phyloP scores from a whole-genome alignment of 2,113 vertebrate species.

The Elaphurus davidianus region DNA sequence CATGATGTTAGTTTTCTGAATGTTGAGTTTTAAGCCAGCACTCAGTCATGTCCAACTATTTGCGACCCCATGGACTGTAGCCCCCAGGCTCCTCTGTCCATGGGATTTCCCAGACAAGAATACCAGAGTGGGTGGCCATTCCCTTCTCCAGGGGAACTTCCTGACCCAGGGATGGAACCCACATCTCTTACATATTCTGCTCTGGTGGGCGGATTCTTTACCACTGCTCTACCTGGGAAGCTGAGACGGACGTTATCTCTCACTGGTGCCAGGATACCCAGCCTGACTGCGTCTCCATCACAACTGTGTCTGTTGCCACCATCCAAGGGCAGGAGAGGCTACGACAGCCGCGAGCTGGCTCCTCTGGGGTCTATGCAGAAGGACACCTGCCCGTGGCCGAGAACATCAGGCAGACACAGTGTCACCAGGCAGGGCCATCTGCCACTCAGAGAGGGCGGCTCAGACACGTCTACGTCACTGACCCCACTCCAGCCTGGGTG shows the following conservation, averaged over 20 bases:
- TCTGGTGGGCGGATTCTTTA: accelerated
- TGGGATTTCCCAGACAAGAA: neutral
- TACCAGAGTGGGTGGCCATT: neutral
- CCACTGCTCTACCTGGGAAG: neutral
- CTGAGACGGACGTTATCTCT: accelerated
- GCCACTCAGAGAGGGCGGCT: neutral
- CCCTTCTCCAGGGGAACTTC: neutral
- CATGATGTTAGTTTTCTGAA: neutral
- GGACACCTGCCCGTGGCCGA: accelerated
- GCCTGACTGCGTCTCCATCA: neutral
- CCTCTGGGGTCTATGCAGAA: neutral
- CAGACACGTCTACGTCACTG: accelerated
- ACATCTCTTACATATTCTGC: neutral
- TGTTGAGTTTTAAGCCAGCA: neutral
- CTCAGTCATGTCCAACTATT: neutral
- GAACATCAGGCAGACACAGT: too few species aligned
- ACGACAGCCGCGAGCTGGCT: accelerated
- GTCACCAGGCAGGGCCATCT: accelerated
- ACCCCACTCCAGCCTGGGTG: accelerated
- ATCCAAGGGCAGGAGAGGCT: too few species aligned
- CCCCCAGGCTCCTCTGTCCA: neutral
- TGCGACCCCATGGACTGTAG: neutral
- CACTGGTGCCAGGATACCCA: neutral
- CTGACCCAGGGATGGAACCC: neutral
- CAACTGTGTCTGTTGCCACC: neutral